phyloP scores from a whole-genome alignment of 2,797 vertebrate genomes.

The Lates japonicus region DNA sequence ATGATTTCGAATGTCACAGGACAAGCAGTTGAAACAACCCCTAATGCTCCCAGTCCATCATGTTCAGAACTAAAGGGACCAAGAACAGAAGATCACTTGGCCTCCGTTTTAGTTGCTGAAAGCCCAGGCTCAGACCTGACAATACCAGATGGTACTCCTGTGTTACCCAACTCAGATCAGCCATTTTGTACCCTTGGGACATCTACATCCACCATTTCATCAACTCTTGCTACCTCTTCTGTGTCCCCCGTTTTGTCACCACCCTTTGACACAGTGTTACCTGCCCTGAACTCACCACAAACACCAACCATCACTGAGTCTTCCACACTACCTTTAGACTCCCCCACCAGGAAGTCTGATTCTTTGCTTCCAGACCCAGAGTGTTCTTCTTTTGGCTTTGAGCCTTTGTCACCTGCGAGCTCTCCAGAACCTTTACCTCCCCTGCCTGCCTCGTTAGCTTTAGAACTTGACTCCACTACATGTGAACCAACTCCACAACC shows the following conservation, averaged over 20 bases:
- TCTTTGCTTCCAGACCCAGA: slow-evolving; percentile 60
- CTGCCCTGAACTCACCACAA: slow-evolving; percentile 8
- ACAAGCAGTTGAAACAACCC: neutral
- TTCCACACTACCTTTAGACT: slow-evolving; percentile 36
- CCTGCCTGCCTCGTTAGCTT: slow-evolving; percentile 46
- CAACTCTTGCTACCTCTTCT: slow-evolving; percentile 55
- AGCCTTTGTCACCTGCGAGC: slow-evolving; percentile 69
- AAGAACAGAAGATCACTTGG: neutral
- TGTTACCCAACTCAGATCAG: slow-evolving; percentile 37
- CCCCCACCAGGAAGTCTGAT: slow-evolving; percentile 10
- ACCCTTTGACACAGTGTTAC: slow-evolving; percentile 28
- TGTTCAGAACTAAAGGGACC: slow-evolving; percentile 15
- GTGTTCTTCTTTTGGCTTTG: slow-evolving; percentile 71
- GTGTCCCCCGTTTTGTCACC: slow-evolving; percentile 6
- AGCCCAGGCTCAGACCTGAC: neutral
- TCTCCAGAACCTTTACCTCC: slow-evolving; percentile 73
- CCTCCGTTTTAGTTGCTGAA: slow-evolving; percentile 15
- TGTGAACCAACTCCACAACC: slow-evolving; percentile 10
- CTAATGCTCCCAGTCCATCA: neutral
- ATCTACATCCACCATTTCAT: slow-evolving; percentile 11
- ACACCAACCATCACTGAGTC: slow-evolving; percentile 31
- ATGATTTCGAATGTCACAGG: neutral
- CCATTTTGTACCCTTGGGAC: slow-evolving; percentile 14
- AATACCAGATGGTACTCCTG: slow-evolving; percentile 21
- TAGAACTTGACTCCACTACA: slow-evolving; percentile 47